These are phyloP conservation scores for Dreissena rostriformis DNA, from an alignment of 1,140 invertebrate genomes.

Conservation along the genomic window DNA sequence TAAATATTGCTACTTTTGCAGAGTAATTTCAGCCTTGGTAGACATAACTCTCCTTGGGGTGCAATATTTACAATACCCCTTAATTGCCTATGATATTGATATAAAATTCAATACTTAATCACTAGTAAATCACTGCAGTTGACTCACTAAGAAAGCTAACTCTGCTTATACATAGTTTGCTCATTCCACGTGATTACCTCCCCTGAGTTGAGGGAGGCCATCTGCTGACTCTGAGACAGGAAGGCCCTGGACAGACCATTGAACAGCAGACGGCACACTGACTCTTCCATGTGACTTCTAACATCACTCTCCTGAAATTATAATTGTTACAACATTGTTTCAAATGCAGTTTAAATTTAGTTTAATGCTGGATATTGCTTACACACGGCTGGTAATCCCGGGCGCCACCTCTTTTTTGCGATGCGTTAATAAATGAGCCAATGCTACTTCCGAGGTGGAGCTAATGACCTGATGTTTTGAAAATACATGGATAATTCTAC, in stretches of 20 bases:
- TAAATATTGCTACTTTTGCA: neutral
- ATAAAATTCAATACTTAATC: neutral
- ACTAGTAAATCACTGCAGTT: neutral
- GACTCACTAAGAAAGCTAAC: neutral
- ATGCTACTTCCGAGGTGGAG: neutral
- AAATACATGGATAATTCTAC: neutral
- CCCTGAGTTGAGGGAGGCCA: constrained; percentile 19
- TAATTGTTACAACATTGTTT: neutral
- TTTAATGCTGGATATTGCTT: neutral
- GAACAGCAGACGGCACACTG: constrained; percentile 17
- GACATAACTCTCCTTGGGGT: neutral
- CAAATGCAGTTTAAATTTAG: neutral
- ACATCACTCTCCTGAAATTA: neutral
- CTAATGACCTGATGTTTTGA: neutral
- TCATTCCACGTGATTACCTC: constrained; percentile 2
- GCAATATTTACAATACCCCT: neutral
- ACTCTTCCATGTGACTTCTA: neutral
- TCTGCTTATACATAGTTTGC: neutral
- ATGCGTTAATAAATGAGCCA: neutral
- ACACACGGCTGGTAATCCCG: neutral
- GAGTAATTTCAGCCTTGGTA: neutral
- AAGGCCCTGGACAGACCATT: neutral
- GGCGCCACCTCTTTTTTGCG: too few species aligned
- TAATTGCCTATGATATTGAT: neutral
- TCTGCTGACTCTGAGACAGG: neutral